phyloP scores from a whole-genome alignment of 2,113 vertebrate species.

The Salvelinus sp. region DNA sequence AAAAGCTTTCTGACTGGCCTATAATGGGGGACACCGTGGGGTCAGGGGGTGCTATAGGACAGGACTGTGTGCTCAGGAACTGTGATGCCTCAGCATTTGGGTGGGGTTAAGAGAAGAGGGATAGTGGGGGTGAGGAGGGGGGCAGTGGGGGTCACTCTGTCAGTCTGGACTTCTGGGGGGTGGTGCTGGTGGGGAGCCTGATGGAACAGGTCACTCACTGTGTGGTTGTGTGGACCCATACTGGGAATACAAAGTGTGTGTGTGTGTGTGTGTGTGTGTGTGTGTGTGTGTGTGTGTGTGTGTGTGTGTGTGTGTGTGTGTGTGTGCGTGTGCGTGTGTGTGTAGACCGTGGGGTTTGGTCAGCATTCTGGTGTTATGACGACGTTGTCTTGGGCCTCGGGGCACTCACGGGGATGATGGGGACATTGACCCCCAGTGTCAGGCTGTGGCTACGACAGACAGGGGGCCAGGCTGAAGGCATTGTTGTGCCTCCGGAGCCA shows the following conservation, averaged over 20 bases:
- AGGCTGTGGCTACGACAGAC: background rate
- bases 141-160: slow-evolving; percentile 61
- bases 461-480: background rate
- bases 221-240: slow-evolving; percentile 51
- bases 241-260: background rate
- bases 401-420: slow-evolving; percentile 21
- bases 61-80: slow-evolving; percentile 66
- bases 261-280: slow-evolving; percentile 1
- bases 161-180: slow-evolving; percentile 44
- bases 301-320: slow-evolving; percentile 1
- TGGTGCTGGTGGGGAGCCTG: slow-evolving; percentile 24
- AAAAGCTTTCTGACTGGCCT: slow-evolving; percentile 83
- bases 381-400: slow-evolving; percentile 34
- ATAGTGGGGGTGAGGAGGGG: slow-evolving; percentile 50
- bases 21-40: slow-evolving; percentile 78
- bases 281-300: background rate
- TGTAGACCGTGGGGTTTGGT: slow-evolving; percentile 30
- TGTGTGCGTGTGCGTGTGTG: background rate
- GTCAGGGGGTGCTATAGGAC: slow-evolving; percentile 72
- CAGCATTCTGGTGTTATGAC: slow-evolving; percentile 23
- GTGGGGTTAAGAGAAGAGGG: slow-evolving; percentile 44
- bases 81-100: slow-evolving; percentile 70
- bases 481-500: background rate
- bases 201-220: slow-evolving; percentile 49
- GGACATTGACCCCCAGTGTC: slow-evolving; percentile 40